Evolutionary conservation across 2,797 vertebrate species (phyloP), one percentile per base, ranked within the genome.

Genomic region (Labroides dimidiatus): DNA sequence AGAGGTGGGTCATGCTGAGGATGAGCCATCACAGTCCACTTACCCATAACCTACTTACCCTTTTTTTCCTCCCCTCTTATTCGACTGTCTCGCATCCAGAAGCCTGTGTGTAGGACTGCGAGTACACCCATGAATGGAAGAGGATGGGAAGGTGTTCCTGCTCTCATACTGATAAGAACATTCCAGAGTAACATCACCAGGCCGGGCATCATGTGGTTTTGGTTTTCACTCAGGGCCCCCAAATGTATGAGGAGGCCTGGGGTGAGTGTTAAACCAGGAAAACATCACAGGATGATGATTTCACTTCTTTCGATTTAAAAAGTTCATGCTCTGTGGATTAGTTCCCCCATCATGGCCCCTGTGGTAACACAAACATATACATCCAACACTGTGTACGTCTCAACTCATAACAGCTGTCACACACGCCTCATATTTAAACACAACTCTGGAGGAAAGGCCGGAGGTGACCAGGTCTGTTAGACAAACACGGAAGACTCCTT

Each of bases 401-500:
- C 27, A 70, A 41, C 56, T 75, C 43, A 83, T 82, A 85, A 78
- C 87, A 89, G 73, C 49, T 77, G 88, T 85, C 81, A 82, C 27
- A 30, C 27, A 12, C 4, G 12, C 47, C 73, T 64, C 17, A 9
- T 57, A 21, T 86, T 76, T 85, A 89, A 86, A 85, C 87, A 84
- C 65, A 50, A 37, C 14, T 6, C 7, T 48, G 59, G 87, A 87
- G 56, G 64, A 73, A 84, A 0, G 54, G 48, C 66, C 39, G 10
- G n/a, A 0, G 14, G 42, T 4, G 72, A 59, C 20, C 54, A 19
- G 64, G 10, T 73, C 33, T 9, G 37, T 72, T 69, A 3, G 61
- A 73, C 81, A 91, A 89, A 84, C 81, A 81, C 39, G 16, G 80
- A 64, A 19, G 69, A 43, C 73, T 84, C 72, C 65, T 57, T 42